phyloP scores from a whole-genome alignment of 37 sponge, comb jelly and placozoan genomes.

The Petrosia ficiformis region DNA sequence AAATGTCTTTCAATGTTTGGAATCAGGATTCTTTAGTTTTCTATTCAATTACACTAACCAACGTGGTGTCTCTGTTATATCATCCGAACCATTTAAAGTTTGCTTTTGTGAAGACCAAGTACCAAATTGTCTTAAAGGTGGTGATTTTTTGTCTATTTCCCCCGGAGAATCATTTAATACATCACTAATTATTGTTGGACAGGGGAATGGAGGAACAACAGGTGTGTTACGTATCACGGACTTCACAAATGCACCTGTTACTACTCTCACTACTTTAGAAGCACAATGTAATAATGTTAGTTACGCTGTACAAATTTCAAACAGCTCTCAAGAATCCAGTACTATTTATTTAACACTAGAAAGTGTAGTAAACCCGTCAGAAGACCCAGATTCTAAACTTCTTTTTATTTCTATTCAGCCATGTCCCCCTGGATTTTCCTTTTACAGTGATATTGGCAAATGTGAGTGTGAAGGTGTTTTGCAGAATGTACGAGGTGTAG shows the following conservation, averaged over 20 bases:
- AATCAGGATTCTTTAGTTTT: not conserved
- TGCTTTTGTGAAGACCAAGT: slow-evolving; percentile 13
- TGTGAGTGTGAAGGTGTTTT: not conserved
- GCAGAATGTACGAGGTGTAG: not conserved
- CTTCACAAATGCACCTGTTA: not conserved
- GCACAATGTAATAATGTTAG: not conserved
- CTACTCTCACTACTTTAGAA: not conserved
- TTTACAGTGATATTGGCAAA: not conserved
- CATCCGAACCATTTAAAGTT: slow-evolving; percentile 21
- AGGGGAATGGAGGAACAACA: slow-evolving; percentile 1
- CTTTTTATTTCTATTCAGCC: not conserved
- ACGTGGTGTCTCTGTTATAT: not conserved
- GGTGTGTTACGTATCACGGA: not conserved
- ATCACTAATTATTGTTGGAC: slow-evolving; percentile 7
- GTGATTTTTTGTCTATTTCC: not conserved
- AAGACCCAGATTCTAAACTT: not conserved
- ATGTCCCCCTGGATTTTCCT: slow-evolving; percentile 3
- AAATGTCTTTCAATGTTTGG: no score
- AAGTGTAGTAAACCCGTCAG: not conserved
- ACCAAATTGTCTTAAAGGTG: not conserved
- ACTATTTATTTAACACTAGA: not conserved
- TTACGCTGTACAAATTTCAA: not conserved
- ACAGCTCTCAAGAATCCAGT: not conserved
- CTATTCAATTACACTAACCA: not conserved
- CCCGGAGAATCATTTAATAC: slow-evolving; percentile 7